phyloP scores from a whole-genome alignment of 2,113 vertebrate genomes.

The Clupea harengus region DNA sequence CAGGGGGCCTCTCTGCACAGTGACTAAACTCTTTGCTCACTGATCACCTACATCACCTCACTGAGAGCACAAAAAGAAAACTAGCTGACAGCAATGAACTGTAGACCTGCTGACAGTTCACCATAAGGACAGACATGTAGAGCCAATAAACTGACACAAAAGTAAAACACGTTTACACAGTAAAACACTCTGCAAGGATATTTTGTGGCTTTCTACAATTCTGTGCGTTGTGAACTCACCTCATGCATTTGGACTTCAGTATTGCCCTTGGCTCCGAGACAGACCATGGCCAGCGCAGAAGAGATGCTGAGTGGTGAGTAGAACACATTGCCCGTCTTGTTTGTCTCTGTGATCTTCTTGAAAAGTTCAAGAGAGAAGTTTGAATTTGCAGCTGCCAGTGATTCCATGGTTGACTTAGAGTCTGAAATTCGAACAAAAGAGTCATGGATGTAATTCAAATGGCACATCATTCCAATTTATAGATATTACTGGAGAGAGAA shows the following conservation, averaged over 20 bases:
- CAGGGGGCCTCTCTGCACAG: not conserved
- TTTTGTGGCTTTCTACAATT: too few species aligned
- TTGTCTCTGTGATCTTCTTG: slow-evolving; percentile 66
- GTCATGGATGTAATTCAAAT: not conserved
- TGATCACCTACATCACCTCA: not conserved
- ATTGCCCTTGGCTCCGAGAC: slow-evolving; percentile 77
- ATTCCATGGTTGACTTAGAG: slow-evolving; percentile 32
- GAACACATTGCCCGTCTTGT: slow-evolving; percentile 70
- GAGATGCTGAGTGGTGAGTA: slow-evolving; percentile 83
- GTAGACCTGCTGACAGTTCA: not conserved
- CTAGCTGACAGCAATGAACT: not conserved
- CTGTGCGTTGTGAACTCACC: slow-evolving; percentile 59
- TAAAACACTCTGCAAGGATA: too few species aligned
- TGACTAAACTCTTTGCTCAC: not conserved
- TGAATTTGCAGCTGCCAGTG: slow-evolving; percentile 69
- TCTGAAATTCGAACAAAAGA: not conserved
- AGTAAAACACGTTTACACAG: not conserved
- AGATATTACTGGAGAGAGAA: not conserved
- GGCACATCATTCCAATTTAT: not conserved
- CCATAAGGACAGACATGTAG: not conserved
- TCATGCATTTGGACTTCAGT: slow-evolving; percentile 80
- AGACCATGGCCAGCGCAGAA: slow-evolving; percentile 78
- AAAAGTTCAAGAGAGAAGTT: slow-evolving; percentile 78
- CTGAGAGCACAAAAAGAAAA: not conserved
- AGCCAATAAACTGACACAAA: not conserved